Evolutionary conservation across 64 coral and sea anemone genomes (phyloP), one percentile per base, ranked within the genome.

Genomic region (Pachyseris speciosa): DNA sequence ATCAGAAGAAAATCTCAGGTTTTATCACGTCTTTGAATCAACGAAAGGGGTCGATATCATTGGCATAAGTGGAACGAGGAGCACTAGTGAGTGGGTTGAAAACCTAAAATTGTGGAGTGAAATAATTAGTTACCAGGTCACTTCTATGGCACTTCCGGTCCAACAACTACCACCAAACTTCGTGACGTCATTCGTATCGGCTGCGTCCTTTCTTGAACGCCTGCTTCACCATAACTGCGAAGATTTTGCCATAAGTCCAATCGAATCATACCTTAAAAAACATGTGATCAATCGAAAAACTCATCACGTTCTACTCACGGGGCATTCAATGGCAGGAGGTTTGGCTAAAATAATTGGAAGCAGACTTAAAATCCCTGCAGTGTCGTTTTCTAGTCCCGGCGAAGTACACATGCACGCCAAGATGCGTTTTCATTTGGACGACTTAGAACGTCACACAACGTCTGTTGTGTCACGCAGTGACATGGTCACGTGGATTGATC

Each of bases 281-380:
- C 40, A 49, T 36, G 33, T 37, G 29, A 37, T 37, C 31, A 79
- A 57, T 79, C 12, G 27, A 84, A 81, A 7, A 25, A 27, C 36
- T 59, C 38, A 72, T 30, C 65, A 25, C 50, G 24, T 84, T 67
- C 12, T 94, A 64, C 52, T 49, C 60, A 87, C 74, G 1, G 92
- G 92, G 5, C 92, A 94, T 75, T 94, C 92, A 7, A 30, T 85
- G 3, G 86, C 86, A 9, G 92, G 92, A 13, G 92, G 92, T 33
- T 25, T 94, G 19, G 92, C 92, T 17, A 94, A 94, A 86, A 89
- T 94, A 27, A 55, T 94, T 15, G 92, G 92, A 20, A 94, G 77
- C 51, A 60, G 92, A 20, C 81, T 89, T 15, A 73, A 74, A 33
- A 26, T 94, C 8, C 39, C 51, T 17, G 77, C 78, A 5, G 78